Conservation (phyloP, 2,113 vertebrate species). For the Columba livia region DNA sequence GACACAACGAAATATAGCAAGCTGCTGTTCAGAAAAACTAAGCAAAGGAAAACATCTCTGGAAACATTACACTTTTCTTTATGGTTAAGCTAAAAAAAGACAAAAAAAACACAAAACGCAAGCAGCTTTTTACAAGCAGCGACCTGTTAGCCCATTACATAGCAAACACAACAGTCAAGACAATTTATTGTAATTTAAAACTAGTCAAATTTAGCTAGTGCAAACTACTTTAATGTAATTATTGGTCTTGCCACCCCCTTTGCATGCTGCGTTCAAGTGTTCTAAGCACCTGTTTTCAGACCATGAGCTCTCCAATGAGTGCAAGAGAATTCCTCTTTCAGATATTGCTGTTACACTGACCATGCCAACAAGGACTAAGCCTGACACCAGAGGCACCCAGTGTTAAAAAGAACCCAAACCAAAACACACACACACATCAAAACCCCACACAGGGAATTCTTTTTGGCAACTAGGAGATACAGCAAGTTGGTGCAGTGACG, state of each 20-base stretch:
- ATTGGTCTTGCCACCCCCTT: not conserved
- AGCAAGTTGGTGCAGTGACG: not conserved
- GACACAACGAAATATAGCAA: not conserved
- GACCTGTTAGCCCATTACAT: not conserved
- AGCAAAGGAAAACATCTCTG: not conserved
- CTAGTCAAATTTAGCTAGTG: not conserved
- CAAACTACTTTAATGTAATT: constrained; percentile 9
- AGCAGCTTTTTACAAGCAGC: constrained; percentile 13
- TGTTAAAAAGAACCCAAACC: not conserved
- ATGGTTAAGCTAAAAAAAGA: not conserved
- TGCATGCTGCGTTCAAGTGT: rapidly evolving
- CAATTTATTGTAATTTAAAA: constrained; percentile 33
- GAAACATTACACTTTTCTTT: not conserved
- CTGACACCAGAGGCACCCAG: not conserved
- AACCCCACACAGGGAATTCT: constrained; percentile 10
- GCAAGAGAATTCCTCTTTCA: not conserved
- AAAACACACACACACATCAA: not conserved
- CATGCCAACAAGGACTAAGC: not conserved
- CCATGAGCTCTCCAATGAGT: not conserved
- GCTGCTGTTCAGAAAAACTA: not conserved
- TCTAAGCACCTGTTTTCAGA: not conserved
- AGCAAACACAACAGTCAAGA: constrained; percentile 18
- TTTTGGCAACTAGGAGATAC: not conserved
- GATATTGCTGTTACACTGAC: not conserved
- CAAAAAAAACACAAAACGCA: not conserved